Conservation (phyloP, 2,888 invertebrate species). For the Leptinotarsa haldemani region DNA sequence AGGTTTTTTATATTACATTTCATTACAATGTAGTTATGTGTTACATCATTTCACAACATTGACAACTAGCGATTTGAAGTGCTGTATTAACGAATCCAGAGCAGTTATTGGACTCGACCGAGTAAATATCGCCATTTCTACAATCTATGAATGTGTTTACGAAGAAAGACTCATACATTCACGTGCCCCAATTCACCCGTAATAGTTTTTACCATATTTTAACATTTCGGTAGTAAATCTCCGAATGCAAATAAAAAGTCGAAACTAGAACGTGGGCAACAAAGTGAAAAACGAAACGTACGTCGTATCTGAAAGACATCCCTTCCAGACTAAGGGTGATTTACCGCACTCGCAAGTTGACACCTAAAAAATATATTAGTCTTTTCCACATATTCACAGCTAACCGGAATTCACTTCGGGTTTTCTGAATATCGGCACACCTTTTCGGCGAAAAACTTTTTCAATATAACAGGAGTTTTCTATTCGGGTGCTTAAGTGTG, state of each 20-base stretch:
- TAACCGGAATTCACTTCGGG: conserved; percentile 35
- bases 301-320: conserved; percentile 40
- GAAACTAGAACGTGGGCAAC: conserved; percentile 28
- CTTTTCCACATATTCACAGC: conserved; percentile 40
- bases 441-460: conserved; percentile 32
- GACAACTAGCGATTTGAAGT: not conserved
- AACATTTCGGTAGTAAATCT: conserved; percentile 36
- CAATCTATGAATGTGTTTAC: conserved; percentile 13
- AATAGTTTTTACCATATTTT: conserved; percentile 19
- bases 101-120: not conserved
- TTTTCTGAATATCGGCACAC: conserved; percentile 28
- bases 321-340: conserved; percentile 41
- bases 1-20: too few species aligned
- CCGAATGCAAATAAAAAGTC: conserved; percentile 37
- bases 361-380: conserved; percentile 48
- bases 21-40: too few species aligned
- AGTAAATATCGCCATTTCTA: not conserved
- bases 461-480: conserved; percentile 37
- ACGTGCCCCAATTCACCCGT: conserved; percentile 9
- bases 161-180: conserved; percentile 8
- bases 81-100: not conserved
- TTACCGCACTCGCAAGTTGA: conserved; percentile 42
- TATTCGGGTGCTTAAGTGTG: conserved; percentile 26
- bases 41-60: too few species aligned
- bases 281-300: conserved; percentile 34